Evolutionary conservation across 2,113 vertebrate genomes (phyloP).

Genomic region (Epinephelus cyanopodus): DNA sequence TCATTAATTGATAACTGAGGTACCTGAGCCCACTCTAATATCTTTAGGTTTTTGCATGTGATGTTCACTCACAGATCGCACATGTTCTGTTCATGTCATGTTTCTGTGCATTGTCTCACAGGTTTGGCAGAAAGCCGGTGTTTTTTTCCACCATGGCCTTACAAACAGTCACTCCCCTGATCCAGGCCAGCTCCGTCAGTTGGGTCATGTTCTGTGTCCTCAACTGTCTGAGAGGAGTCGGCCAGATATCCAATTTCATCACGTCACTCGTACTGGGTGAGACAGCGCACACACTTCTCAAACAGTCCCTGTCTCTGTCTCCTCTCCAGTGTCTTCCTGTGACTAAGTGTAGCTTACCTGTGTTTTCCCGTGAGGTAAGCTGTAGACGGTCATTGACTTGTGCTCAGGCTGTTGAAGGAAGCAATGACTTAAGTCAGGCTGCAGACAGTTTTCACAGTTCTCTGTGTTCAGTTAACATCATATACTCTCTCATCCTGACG

Average conservation of each 20-base stretch:
- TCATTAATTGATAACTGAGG: too few relatives aligned
- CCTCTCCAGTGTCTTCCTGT: neutral
- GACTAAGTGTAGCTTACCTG: neutral
- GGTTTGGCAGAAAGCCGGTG: slow-evolving; percentile 69
- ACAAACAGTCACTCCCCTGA: slow-evolving; percentile 54
- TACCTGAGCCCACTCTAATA: too few relatives aligned
- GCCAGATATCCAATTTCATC: slow-evolving; percentile 57
- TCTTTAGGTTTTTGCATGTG: too few relatives aligned
- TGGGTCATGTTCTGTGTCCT: slow-evolving; percentile 74
- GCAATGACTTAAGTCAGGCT: neutral
- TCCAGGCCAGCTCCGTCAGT: slow-evolving; percentile 62
- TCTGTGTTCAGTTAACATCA: neutral
- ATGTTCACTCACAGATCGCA: neutral
- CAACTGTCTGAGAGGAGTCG: slow-evolving; percentile 66
- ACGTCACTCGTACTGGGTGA: slow-evolving; percentile 65
- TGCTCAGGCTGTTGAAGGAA: neutral
- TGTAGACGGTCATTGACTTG: too few relatives aligned
- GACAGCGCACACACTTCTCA: neutral
- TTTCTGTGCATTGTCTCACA: slow-evolving; percentile 29
- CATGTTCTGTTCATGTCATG: neutral
- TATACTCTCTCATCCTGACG: neutral
- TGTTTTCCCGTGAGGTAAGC: neutral
- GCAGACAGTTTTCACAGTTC: neutral
- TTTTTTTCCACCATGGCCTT: slow-evolving; percentile 59
- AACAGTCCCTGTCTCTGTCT: neutral